These are phyloP conservation scores for Troglohyphantes excavatus DNA, from an alignment of 2,888 invertebrate genomes.

Conservation along the genomic window DNA sequence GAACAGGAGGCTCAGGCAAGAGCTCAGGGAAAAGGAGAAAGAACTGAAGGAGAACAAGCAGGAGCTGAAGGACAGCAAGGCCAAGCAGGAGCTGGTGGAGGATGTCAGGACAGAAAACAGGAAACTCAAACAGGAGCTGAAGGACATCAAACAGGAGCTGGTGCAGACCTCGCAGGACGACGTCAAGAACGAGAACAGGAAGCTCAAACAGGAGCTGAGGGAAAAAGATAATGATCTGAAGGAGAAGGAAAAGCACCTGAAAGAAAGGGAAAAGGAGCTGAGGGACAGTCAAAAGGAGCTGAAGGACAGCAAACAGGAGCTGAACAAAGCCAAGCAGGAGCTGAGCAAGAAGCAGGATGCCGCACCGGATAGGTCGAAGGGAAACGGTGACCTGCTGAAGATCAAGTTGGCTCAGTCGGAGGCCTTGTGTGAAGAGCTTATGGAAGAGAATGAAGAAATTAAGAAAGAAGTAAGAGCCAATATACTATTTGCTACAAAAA, in stretches of 20 bases:
- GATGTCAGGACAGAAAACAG: conserved; percentile 85
- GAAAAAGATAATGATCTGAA: conserved; percentile 79
- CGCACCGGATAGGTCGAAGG: conserved; percentile 83
- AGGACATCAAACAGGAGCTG: conserved; percentile 90
- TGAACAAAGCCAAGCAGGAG: conserved; percentile 46
- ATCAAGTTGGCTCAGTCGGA: conserved; percentile 95
- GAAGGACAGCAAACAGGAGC: conserved; percentile 78
- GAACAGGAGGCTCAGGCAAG: conserved; percentile 79
- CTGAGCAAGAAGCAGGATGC: conserved; percentile 51
- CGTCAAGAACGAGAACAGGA: conserved; percentile 83
- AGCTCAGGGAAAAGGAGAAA: conserved; percentile 76
- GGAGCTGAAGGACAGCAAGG: conserved; percentile 74
- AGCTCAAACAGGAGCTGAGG: conserved; percentile 78
- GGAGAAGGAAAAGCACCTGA: conserved; percentile 26
- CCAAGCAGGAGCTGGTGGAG: conserved; percentile 92
- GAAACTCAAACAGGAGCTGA: conserved; percentile 82
- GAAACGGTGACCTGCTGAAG: conserved; percentile 88
- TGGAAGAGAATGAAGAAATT: conserved; percentile 97
- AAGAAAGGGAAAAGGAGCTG: conserved; percentile 73
- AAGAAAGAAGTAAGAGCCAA: conserved; percentile 89
- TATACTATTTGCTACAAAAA: not conserved
- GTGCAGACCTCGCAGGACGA: conserved; percentile 87
- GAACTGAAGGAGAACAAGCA: conserved; percentile 68
- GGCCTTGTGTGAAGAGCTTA: conserved; percentile 93
- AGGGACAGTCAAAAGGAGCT: conserved; percentile 41